Evolutionary conservation across 2,797 vertebrate genomes (phyloP).

Genomic region (Sebastes hubbsi): DNA sequence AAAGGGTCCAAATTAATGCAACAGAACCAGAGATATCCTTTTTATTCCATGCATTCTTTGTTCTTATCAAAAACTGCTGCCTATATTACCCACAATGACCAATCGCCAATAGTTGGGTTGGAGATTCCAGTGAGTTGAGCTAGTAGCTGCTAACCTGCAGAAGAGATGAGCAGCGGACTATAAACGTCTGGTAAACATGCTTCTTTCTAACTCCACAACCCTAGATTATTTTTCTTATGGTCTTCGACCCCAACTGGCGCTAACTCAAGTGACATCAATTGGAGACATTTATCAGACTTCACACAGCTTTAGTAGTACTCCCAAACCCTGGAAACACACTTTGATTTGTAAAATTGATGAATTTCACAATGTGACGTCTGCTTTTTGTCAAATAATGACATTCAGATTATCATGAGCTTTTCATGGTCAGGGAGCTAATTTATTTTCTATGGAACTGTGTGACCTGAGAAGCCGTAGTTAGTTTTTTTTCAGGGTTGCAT

Average conservation of each 20-base stretch:
- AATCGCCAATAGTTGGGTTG: too few relatives aligned
- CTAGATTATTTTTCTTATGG: too few relatives aligned
- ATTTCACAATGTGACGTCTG: background rate
- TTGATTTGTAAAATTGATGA: background rate
- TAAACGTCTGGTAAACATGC: too few relatives aligned
- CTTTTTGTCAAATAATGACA: background rate
- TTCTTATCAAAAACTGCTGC: background rate
- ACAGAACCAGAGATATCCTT: background rate
- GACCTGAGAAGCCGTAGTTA: background rate
- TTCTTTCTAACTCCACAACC: too few relatives aligned
- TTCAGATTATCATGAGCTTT: background rate
- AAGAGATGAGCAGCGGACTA: too few relatives aligned
- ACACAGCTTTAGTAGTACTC: background rate
- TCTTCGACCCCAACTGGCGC: background rate
- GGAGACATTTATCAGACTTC: background rate
- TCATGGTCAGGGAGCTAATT: background rate
- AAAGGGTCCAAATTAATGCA: background rate
- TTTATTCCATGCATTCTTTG: background rate
- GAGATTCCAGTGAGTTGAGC: background rate
- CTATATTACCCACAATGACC: too few relatives aligned
- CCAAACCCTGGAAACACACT: background rate
- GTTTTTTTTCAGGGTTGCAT: too few relatives aligned
- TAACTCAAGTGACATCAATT: background rate
- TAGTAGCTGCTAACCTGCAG: too few relatives aligned
- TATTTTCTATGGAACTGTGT: background rate